phyloP scores from a whole-genome alignment of 92 coral and sea anemone genomes.

The Palythoa caribaeorum region DNA sequence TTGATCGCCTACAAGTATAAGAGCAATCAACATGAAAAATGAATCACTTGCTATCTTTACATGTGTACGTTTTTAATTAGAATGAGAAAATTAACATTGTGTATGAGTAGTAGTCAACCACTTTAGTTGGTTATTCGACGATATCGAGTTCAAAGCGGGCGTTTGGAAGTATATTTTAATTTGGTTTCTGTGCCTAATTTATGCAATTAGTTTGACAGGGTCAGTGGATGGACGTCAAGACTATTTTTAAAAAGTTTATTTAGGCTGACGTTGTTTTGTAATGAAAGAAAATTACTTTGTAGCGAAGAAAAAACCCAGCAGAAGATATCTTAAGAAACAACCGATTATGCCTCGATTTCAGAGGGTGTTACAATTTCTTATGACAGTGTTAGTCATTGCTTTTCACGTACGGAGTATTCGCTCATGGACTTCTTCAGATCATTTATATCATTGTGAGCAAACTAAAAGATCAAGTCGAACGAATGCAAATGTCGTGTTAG shows the following conservation, averaged over 20 bases:
- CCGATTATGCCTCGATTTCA: not conserved
- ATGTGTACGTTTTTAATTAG: too few species aligned
- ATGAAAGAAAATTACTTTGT: slow-evolving; percentile 7
- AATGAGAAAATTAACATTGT: not conserved
- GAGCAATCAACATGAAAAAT: not conserved
- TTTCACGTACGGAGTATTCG: not conserved
- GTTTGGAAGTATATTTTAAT: too few species aligned
- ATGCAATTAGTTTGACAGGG: slow-evolving; percentile 27
- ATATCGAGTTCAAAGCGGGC: too few species aligned
- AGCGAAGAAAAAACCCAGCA: not conserved
- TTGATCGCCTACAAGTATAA: not conserved
- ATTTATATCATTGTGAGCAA: slow-evolving; percentile 57
- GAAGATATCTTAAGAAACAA: not conserved
- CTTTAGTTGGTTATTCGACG: too few species aligned
- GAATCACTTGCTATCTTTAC: not conserved
- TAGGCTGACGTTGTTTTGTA: slow-evolving; percentile 1
- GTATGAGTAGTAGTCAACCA: too few species aligned
- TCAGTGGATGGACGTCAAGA: slow-evolving; percentile 14
- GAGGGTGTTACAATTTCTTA: not conserved
- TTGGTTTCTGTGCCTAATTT: slow-evolving; percentile 16
- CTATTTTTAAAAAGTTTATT: not conserved
- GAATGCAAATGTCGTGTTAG: slow-evolving; percentile 74
- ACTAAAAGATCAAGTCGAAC: slow-evolving; percentile 54
- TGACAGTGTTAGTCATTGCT: not conserved
- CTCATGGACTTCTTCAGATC: not conserved